Evolutionary conservation across 1,140 invertebrate species (phyloP), one percentile per base, ranked within the genome.

Genomic region (Lanistes nyassanus): DNA sequence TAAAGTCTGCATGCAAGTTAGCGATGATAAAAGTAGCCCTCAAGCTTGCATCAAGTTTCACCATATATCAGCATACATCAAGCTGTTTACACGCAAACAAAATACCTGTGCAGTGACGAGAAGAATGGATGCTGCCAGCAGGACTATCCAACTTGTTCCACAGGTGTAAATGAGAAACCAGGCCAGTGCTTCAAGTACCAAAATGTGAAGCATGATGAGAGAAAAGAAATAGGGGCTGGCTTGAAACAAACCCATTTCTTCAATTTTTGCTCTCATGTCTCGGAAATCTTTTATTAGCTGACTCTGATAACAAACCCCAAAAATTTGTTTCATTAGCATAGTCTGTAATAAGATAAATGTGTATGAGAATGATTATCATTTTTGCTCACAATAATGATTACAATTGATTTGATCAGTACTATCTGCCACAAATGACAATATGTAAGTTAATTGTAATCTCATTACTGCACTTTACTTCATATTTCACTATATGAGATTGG

Each of bases 161-260:
- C 80, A 76, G 26, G 73, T 58, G 31, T 79, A 82, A 11, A 83
- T 58, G 31, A 76, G 75, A n/a, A 78, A 60, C 80, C 80, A 72
- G 60, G 80, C 88, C n/a, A 82, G 19, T 9, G 85, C 62, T 74
- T 89, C 86, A 21, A 88, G 66, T 0, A 80, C 47, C 4, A 89
- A 65, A n/a, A 89, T 88, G 58, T 87, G 86, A 39, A 82, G 64
- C 42, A 87, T 70, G 53, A 84, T 80, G 7, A 81, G 66, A 19
- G 77, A 55, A 72, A 81, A 89, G 70, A 89, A 89, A 55, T 70
- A 72, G 16, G 77, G 74, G 51, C 86, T 87, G 9, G 82, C 80
- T 74, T 85, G 81, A 71, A 89, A 86, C n/a, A 87, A 66, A 21
- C 79, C 83, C 82, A 81, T 85, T 23, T 84, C 82, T 69, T 88